Base-by-base conservation (phyloP, 2,888 invertebrate species). In the Polyommatus icarus region DNA sequence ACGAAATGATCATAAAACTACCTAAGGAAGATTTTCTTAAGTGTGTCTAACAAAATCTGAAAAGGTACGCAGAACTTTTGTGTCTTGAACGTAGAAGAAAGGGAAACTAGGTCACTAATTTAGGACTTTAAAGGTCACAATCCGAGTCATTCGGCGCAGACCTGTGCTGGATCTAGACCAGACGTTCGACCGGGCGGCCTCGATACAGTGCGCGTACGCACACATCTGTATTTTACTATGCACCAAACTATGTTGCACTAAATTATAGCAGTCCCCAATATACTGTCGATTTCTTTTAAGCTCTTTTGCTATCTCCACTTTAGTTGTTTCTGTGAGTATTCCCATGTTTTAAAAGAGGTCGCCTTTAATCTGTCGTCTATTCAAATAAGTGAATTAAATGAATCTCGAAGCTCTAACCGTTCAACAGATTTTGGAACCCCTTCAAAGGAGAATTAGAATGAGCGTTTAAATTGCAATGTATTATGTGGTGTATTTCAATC, bases 131-230 rank as follows among this genome's bases (percentile, higher is more conserved):
- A 73, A 73, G 46, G 73, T 73, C 46, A 73, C 46, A 50, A 50
- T 73, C 46, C 73, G 12, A 46, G 46, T 73, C 20, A 20, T 73
- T 73, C 40, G 46, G 73, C 73, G 15, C 73, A 73, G 46, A 40
- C 36, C 46, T 40, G 72, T 12, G 73, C 73, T 20, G 46, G 73
- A 73, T 73, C 73, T 46, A 46, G 73, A 46, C 46, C 46, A 24
- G 72, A 20, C 73, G 46, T 73, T 46, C 46, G 73, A 73, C 32
- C 73, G 20, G 46, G 40, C 46, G 73, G 46, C 73, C 73, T 73
- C 73, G 73, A 40, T 73, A 73, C 73, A 73, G 20, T 73, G 40
- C 73, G 73, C 73, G 46, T 20, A 73, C 73, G 73, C 73, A 73
- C 67, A 67, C 29, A 15, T 67, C 15, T 20, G 20, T 59, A 59